These are phyloP conservation scores for Telmatherina bonti DNA, from an alignment of 2,797 vertebrate genomes.

Conservation along the genomic window DNA sequence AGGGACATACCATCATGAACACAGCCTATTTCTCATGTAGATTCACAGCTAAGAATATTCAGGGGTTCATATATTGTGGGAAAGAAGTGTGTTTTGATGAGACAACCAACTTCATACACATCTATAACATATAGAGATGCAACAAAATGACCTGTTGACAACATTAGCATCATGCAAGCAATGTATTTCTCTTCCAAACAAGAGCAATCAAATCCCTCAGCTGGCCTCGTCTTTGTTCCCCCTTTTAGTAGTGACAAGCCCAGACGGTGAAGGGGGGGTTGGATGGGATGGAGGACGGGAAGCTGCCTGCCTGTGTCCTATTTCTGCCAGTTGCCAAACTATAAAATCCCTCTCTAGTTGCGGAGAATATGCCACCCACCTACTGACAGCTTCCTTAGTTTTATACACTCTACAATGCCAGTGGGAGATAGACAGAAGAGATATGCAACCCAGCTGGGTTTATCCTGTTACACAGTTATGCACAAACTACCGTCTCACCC, in stretches of 20 bases:
- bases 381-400: slow-evolving; percentile 74
- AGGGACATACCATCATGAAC: slow-evolving; percentile 47
- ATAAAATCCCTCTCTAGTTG: slow-evolving; percentile 77
- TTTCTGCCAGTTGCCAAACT: slow-evolving; percentile 78
- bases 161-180: slow-evolving; percentile 49
- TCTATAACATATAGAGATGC: slow-evolving; percentile 24
- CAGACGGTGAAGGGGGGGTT: slow-evolving; percentile 63
- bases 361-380: slow-evolving; percentile 74
- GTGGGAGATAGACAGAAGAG: slow-evolving; percentile 73
- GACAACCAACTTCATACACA: slow-evolving; percentile 27
- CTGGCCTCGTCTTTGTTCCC: slow-evolving; percentile 63
- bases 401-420: slow-evolving; percentile 68
- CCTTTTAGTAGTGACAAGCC: slow-evolving; percentile 71
- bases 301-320: slow-evolving; percentile 69
- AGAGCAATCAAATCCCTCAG: slow-evolving; percentile 62
- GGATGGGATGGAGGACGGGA: slow-evolving; percentile 53
- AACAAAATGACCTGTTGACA: slow-evolving; percentile 46
- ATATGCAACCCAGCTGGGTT: slow-evolving; percentile 70
- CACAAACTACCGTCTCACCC: slow-evolving; percentile 61
- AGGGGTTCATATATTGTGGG: slow-evolving; percentile 15
- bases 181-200: slow-evolving; percentile 58
- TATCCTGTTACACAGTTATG: slow-evolving; percentile 78
- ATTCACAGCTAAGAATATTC: slow-evolving; percentile 40
- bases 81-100: slow-evolving; percentile 17
- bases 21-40: slow-evolving; percentile 27